Evolutionary conservation across 2,113 vertebrate species (phyloP).

Genomic region (Antechinus stuartii): DNA sequence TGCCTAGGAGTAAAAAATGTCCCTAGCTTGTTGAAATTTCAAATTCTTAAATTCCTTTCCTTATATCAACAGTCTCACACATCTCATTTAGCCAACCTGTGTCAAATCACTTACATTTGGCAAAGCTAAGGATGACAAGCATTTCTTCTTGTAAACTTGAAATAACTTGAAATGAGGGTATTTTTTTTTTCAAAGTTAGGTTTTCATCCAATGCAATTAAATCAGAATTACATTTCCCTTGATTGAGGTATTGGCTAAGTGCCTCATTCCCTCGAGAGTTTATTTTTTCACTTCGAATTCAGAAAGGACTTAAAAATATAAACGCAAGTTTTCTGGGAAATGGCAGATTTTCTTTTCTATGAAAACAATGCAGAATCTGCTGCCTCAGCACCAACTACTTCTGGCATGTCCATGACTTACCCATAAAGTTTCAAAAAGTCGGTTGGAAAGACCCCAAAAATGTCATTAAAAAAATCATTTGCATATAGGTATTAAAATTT

Average conservation of each 20-base stretch:
- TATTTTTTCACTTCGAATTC: not conserved
- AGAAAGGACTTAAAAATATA: conserved; percentile 8
- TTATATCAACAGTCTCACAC: not conserved
- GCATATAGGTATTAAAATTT: not conserved
- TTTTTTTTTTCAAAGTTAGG: conserved; percentile 22
- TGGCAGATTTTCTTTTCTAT: not conserved
- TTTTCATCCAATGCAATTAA: not conserved
- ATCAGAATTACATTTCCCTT: not conserved
- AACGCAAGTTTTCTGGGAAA: not conserved
- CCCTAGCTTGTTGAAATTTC: not conserved
- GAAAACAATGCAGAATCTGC: not conserved
- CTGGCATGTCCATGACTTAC: not conserved
- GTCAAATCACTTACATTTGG: not conserved
- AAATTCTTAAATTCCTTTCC: not conserved
- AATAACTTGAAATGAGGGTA: not conserved
- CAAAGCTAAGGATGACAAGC: not conserved
- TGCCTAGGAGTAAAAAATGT: not conserved
- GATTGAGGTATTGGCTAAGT: not conserved
- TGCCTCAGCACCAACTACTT: not conserved
- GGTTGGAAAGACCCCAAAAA: not conserved
- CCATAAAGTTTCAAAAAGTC: not conserved
- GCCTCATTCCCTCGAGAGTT: not conserved
- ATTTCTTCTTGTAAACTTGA: not conserved
- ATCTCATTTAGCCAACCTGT: not conserved
- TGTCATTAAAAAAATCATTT: not conserved